A percentile compares a stretch with the other conserved stretches of the same genome.
These are phyloP conservation scores for Catocala sponsa DNA, from an alignment of 2,888 invertebrate genomes.

Conservation along the genomic window DNA sequence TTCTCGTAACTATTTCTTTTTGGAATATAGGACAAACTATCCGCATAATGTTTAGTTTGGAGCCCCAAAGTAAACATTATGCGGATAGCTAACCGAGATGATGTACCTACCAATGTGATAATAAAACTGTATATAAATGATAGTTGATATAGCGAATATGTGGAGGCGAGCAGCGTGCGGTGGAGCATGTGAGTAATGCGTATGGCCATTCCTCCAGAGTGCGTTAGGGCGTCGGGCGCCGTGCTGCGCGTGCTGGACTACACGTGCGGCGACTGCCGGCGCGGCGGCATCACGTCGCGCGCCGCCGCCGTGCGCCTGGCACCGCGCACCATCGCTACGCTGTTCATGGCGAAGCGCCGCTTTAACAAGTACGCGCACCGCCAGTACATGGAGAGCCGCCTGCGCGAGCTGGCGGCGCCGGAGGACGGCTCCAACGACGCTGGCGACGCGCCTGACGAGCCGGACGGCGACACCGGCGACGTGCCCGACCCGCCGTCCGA, in stretches of 20 bases:
- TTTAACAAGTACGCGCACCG: constrained; percentile 87
- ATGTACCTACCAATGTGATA: no score
- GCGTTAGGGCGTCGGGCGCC: constrained; percentile 76
- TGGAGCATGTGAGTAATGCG: neutral
- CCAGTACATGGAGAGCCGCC: constrained; percentile 75
- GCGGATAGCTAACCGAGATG: no score
- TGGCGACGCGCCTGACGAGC: constrained; percentile 30
- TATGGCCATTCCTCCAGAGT: constrained; percentile 67
- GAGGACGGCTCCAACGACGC: constrained; percentile 30
- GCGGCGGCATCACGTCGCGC: constrained; percentile 85
- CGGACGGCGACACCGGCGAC: constrained; percentile 13
- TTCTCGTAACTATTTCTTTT: no score
- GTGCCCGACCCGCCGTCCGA: constrained; percentile 17
- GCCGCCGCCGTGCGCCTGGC: constrained; percentile 83
- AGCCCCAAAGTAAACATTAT: no score
- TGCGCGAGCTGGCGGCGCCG: constrained; percentile 30
- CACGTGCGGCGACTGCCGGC: constrained; percentile 84
- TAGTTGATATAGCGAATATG: no score
- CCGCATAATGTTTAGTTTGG: no score
- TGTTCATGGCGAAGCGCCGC: constrained; percentile 86
- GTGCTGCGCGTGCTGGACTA: constrained; percentile 81
- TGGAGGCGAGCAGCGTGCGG: no score
- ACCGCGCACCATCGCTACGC: constrained; percentile 84
- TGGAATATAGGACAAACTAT: no score
- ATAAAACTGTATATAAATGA: constrained; percentile 1